Conservation (phyloP, 1,140 invertebrate species). For the Sycobia sp. region DNA sequence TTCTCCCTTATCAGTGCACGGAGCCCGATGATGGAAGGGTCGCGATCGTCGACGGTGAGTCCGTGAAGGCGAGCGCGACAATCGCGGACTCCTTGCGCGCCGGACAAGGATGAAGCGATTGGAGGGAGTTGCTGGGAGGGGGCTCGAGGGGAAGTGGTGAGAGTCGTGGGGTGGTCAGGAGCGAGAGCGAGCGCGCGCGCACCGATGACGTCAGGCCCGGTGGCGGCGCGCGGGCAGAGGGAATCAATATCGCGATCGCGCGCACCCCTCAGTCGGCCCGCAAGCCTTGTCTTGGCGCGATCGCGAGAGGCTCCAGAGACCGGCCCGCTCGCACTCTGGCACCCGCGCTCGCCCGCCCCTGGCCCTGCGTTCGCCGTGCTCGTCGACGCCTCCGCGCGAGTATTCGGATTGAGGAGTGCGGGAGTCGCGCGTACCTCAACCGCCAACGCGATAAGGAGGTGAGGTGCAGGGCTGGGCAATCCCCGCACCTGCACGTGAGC, state of each 20-base stretch:
- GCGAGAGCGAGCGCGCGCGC: not conserved
- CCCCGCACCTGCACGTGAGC: too few relatives aligned
- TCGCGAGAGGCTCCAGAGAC: slow-evolving; percentile 12
- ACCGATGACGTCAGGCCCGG: slow-evolving; percentile 12
- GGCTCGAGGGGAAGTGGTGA: not conserved
- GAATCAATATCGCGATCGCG: slow-evolving; percentile 31
- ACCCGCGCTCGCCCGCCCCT: not conserved
- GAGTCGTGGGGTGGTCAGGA: not conserved
- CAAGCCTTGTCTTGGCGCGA: slow-evolving; percentile 28
- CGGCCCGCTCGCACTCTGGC: not conserved
- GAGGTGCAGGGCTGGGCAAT: too few relatives aligned
- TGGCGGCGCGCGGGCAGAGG: not conserved
- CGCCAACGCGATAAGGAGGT: too few relatives aligned
- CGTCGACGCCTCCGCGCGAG: not conserved
- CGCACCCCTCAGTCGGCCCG: slow-evolving; percentile 23
- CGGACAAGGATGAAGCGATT: too few relatives aligned
- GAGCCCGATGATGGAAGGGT: too few relatives aligned
- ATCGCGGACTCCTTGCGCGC: too few relatives aligned
- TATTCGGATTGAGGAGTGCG: too few relatives aligned
- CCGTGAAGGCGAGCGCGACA: too few relatives aligned
- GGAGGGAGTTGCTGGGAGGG: too few relatives aligned
- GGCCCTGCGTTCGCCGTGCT: not conserved
- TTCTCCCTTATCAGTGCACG: slow-evolving; percentile 5
- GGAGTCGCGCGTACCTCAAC: too few relatives aligned
- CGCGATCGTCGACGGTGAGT: too few relatives aligned